Percentiles rank a stretch among this genome's conserved stretches.
phyloP scores from a whole-genome alignment of 2,888 invertebrate genomes.

The Temnothorax rugatulus region DNA sequence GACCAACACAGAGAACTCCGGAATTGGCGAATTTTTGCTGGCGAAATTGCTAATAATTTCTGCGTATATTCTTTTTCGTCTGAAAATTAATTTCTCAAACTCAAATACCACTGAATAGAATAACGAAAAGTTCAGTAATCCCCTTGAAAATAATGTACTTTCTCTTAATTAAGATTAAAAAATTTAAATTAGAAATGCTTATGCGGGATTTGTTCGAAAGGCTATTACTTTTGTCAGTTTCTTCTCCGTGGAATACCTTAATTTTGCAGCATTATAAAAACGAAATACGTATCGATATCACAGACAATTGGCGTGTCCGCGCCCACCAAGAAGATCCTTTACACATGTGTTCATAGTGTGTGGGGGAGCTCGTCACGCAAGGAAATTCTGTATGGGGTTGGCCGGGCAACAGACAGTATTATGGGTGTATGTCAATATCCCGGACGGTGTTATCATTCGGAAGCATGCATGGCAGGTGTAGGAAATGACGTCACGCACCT shows the following conservation, averaged over 20 bases:
- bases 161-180: neutral
- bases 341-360: constrained; percentile 10
- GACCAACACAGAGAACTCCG: neutral
- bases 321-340: constrained; percentile 17
- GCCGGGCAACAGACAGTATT: constrained; percentile 74
- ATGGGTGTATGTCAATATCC: constrained; percentile 76
- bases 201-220: neutral
- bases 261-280: neutral
- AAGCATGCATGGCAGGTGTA: constrained; percentile 86
- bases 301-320: constrained; percentile 31
- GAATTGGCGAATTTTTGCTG: constrained; percentile 6
- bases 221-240: neutral
- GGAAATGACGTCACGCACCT: constrained; percentile 84
- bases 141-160: neutral
- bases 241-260: neutral
- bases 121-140: neutral
- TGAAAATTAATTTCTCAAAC: neutral
- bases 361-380: constrained; percentile 71
- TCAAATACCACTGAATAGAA: neutral
- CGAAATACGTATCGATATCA: neutral
- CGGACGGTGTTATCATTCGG: constrained; percentile 82
- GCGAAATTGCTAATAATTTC: neutral
- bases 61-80: neutral
- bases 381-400: constrained; percentile 70
- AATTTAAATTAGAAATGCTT: neutral